A percentile compares a stretch with the other conserved stretches of the same genome.
These are phyloP conservation scores for Micropterix aruncella DNA, from an alignment of 2,888 invertebrate genomes.

Conservation along the genomic window DNA sequence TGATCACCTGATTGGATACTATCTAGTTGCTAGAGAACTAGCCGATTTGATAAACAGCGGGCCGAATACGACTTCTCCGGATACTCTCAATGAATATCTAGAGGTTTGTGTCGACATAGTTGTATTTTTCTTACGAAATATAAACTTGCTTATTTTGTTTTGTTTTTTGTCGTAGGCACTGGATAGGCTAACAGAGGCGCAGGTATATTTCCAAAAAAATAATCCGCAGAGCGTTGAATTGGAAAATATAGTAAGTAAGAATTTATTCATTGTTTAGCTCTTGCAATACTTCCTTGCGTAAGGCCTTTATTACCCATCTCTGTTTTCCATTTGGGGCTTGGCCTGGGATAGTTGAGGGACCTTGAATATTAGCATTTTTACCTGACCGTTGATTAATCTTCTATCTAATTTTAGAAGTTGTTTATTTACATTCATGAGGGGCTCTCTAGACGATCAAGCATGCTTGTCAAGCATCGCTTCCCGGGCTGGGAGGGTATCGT, in stretches of 20 bases:
- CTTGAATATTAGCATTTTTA: too few relatives aligned
- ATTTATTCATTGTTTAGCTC: too few relatives aligned
- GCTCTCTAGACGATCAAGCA: too few relatives aligned
- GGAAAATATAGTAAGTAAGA: constrained; percentile 70
- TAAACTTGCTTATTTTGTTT: too few relatives aligned
- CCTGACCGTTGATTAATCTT: too few relatives aligned
- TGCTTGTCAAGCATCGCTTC: too few relatives aligned
- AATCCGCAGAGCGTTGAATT: constrained; percentile 89
- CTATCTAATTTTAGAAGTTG: too few relatives aligned
- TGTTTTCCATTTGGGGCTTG: constrained; percentile 1
- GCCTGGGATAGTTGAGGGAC: too few relatives aligned
- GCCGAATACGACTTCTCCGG: constrained; percentile 50
- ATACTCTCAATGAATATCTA: constrained; percentile 34
- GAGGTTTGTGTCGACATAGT: constrained; percentile 22
- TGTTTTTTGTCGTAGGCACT: constrained; percentile 62
- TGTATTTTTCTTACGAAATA: too few relatives aligned
- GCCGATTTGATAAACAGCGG: constrained; percentile 77
- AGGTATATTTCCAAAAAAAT: constrained; percentile 82
- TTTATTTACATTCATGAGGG: too few relatives aligned
- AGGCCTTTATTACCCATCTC: neutral
- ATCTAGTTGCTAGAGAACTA: constrained; percentile 87
- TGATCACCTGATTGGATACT: constrained; percentile 90
- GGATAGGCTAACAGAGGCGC: constrained; percentile 73
- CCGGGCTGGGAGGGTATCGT: too few relatives aligned
- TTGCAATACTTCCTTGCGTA: too few relatives aligned